These are phyloP conservation scores for Bombyx mori DNA, from an alignment of 1,140 invertebrate species.

Conservation along the genomic window DNA sequence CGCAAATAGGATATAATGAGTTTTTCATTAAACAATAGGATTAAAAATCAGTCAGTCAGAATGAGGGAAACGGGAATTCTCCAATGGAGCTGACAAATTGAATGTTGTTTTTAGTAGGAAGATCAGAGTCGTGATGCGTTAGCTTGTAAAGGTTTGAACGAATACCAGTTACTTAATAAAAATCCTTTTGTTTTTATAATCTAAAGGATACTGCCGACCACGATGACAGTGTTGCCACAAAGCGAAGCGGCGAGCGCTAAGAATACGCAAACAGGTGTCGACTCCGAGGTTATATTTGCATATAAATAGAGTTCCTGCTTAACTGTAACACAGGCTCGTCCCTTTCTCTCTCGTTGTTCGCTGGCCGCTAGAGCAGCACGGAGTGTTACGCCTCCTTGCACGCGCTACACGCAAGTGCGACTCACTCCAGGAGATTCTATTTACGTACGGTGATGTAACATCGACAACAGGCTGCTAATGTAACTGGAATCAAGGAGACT, in stretches of 20 bases:
- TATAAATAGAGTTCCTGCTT: slow-evolving; percentile 71
- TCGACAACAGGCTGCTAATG: slow-evolving; percentile 35
- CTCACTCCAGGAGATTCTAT: slow-evolving; percentile 60
- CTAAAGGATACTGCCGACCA: slow-evolving; percentile 38
- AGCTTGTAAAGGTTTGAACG: too few species aligned
- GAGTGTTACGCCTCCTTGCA: slow-evolving; percentile 48
- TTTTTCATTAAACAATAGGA: slow-evolving; percentile 10
- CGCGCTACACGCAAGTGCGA: slow-evolving; percentile 36
- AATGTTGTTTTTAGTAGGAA: slow-evolving; percentile 1
- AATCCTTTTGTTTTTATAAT: slow-evolving; percentile 19
- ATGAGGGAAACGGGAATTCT: slow-evolving; percentile 13
- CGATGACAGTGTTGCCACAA: slow-evolving; percentile 55
- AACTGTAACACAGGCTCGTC: slow-evolving; percentile 63
- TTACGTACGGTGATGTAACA: slow-evolving; percentile 61
- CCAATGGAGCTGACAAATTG: slow-evolving; percentile 4
- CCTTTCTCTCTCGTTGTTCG: slow-evolving; percentile 46
- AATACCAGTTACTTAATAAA: not conserved
- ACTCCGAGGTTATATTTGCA: slow-evolving; percentile 68
- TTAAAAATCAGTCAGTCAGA: slow-evolving; percentile 17
- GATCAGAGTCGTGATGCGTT: too few species aligned
- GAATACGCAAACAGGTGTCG: slow-evolving; percentile 71
- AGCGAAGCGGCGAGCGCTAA: slow-evolving; percentile 46
- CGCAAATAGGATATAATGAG: too few species aligned
- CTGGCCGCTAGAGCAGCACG: slow-evolving; percentile 40
- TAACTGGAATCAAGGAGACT: slow-evolving; percentile 28